phyloP scores from a whole-genome alignment of 2,888 invertebrate genomes.

The Nemoura dubitans region DNA sequence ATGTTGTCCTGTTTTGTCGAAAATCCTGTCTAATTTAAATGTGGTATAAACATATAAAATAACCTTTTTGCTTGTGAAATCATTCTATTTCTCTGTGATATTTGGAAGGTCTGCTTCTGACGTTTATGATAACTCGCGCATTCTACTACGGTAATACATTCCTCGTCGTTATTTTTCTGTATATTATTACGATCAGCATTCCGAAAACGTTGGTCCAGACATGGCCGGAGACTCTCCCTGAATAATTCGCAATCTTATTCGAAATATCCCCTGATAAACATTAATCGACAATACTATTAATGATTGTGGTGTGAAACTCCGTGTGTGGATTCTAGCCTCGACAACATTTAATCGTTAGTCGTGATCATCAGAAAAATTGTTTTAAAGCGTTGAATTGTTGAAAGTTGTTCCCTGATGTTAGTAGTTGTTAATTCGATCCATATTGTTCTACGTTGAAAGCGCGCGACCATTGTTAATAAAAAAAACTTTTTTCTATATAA shows the following conservation, averaged over 20 bases:
- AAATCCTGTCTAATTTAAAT: slow-evolving; percentile 45
- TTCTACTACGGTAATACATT: slow-evolving; percentile 42
- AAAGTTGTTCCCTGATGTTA: slow-evolving; percentile 48
- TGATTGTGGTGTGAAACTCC: slow-evolving; percentile 45
- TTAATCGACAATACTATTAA: slow-evolving; percentile 45
- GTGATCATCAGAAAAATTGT: slow-evolving; percentile 20
- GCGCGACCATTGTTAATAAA: slow-evolving; percentile 47
- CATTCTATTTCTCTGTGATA: slow-evolving; percentile 51
- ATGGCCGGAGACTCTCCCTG: slow-evolving; percentile 7
- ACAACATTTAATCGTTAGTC: slow-evolving; percentile 33
- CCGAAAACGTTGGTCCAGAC: slow-evolving; percentile 10
- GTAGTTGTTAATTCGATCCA: slow-evolving; percentile 46
- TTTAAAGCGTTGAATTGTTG: slow-evolving; percentile 45
- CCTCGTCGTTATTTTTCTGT: slow-evolving; percentile 41
- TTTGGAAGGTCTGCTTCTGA: slow-evolving; percentile 48
- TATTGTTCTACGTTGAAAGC: slow-evolving; percentile 40
- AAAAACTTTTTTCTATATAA: slow-evolving; percentile 52
- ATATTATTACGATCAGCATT: slow-evolving; percentile 34
- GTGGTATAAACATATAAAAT: slow-evolving; percentile 41
- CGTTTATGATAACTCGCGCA: slow-evolving; percentile 38
- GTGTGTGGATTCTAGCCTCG: slow-evolving; percentile 34
- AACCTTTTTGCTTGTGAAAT: slow-evolving; percentile 42
- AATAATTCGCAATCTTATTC: slow-evolving; percentile 29
- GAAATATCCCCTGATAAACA: slow-evolving; percentile 43
- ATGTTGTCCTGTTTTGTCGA: slow-evolving; percentile 41